Conservation (phyloP, 1,140 invertebrate genomes). For the Diorhabda sublineata region DNA sequence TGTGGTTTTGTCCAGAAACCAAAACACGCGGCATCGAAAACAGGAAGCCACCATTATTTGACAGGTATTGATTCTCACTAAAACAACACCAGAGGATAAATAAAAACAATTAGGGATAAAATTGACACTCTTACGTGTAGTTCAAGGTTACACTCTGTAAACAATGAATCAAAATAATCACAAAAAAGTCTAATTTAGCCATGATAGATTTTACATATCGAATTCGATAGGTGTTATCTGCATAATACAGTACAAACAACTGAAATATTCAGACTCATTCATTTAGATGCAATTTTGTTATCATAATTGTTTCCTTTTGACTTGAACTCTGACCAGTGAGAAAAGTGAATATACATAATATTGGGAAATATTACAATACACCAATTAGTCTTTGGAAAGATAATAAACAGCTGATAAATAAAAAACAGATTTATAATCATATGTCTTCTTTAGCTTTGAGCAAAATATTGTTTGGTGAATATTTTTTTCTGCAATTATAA, state of each 20-base stretch:
- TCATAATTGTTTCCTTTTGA: not conserved
- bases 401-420: too few relatives aligned
- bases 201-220: not conserved
- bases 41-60: slow-evolving; percentile 28
- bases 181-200: not conserved
- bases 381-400: too few relatives aligned
- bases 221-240: not conserved
- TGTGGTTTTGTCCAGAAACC: slow-evolving; percentile 38
- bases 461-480: too few relatives aligned
- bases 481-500: too few relatives aligned
- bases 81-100: not conserved
- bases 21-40: slow-evolving; percentile 35
- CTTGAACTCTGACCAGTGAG: not conserved
- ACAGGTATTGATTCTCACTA: slow-evolving; percentile 8
- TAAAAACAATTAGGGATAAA: not conserved
- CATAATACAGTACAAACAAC: not conserved
- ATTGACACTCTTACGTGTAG: not conserved
- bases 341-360: not conserved
- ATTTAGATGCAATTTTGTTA: not conserved
- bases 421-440: too few relatives aligned
- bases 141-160: not conserved
- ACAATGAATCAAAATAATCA: not conserved
- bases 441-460: too few relatives aligned
- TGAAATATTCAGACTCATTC: not conserved
- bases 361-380: not conserved